Evolutionary conservation across 2,113 vertebrate species (phyloP), one percentile per base, ranked within the genome.

Genomic region (Micronisus gabar): DNA sequence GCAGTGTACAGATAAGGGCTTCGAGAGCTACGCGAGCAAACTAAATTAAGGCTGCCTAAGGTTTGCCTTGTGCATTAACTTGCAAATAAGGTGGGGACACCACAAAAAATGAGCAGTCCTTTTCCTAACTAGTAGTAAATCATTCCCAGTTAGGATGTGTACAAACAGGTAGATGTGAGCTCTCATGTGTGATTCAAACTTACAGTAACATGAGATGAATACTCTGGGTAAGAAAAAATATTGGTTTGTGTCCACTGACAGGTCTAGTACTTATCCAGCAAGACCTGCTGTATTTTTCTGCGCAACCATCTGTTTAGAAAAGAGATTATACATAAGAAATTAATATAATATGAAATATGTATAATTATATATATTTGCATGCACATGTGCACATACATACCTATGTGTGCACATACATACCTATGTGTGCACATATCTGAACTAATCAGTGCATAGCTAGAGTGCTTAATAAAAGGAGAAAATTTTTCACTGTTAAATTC

Each of bases 1-100:
- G 94, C 97, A 93, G 73, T 45, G 73, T 76, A 94, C 96, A 95
- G 93, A 93, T 97, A 91, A 97, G 48, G 70, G 89, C 94, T 75
- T 81, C 0, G 0, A 79, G 65, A 89, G 34, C 88, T 74, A 41
- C 52, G 80, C 91, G 61, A 85, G 43, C 73, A 87, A 91, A 73
- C n/a, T 79, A 91, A 91, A 94, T 95, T 67, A 95, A 95, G 65
- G 36, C 87, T 95, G 73, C 66, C 73, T 85, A 41, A 81, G 61
- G 53, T 92, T 81, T 95, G 81, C 56, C 48, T 85, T 75, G 48
- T 62, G 61, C 38, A 82, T 89, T 96, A 92, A 87, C 84, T 95
- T 97, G 91, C 73, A 95, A 91, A 93, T 95, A 89, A 89, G 70
- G 30, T 84, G 47, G 36, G n/a, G 14, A 9, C 61, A 67, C 40